These are phyloP conservation scores for Leptinotarsa defecta DNA, from an alignment of 1,140 invertebrate species.

Conservation along the genomic window DNA sequence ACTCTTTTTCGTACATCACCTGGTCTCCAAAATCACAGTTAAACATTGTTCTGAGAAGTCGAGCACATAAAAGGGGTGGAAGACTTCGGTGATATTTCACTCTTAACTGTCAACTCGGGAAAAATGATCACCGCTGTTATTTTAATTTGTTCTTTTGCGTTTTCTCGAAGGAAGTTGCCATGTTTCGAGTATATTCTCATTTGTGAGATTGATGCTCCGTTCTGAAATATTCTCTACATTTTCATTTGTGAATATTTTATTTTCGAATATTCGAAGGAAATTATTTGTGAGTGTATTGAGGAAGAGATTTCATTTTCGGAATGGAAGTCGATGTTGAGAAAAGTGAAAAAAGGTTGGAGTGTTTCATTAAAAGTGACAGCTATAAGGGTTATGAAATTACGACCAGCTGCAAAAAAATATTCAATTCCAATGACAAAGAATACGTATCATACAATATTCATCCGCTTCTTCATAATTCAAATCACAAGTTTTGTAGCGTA, in stretches of 20 bases:
- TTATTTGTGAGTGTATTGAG: not conserved
- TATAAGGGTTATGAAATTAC: not conserved
- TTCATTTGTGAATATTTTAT: not conserved
- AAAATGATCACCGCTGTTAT: slow-evolving; percentile 8
- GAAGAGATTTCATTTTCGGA: not conserved
- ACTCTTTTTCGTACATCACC: not conserved
- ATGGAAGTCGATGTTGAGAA: not conserved
- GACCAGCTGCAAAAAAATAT: not conserved
- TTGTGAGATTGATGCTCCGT: not conserved
- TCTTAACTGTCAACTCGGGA: not conserved
- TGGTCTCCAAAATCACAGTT: not conserved
- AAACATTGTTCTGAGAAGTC: not conserved
- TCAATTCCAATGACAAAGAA: not conserved
- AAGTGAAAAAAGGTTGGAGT: not conserved
- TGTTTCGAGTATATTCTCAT: slow-evolving; percentile 1
- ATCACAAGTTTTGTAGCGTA: not conserved
- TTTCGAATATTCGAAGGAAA: not conserved
- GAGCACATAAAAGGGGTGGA: not conserved
- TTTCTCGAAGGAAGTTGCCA: slow-evolving; percentile 2
- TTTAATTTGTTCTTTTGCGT: slow-evolving; percentile 1
- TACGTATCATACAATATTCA: not conserved
- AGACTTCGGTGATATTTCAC: not conserved
- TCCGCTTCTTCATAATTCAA: not conserved
- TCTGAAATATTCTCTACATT: not conserved
- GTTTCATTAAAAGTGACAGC: not conserved